These are phyloP conservation scores for Nothocercus nigrocapillus DNA, from an alignment of 2,113 vertebrate genomes.

Conservation along the genomic window DNA sequence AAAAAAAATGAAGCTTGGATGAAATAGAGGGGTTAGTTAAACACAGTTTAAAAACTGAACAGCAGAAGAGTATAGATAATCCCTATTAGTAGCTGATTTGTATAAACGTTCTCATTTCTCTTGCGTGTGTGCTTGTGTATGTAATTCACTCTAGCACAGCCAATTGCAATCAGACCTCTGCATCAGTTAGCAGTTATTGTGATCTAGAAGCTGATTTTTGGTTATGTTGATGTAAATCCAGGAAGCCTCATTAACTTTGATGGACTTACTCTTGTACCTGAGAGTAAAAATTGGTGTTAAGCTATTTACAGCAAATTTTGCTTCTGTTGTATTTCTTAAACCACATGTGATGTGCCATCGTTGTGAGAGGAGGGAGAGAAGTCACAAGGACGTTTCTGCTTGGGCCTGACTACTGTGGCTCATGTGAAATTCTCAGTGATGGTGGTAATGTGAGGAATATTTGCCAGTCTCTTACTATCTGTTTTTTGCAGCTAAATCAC, in stretches of 20 bases:
- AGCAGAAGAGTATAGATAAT: slow-evolving; percentile 49
- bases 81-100: slow-evolving; percentile 21
- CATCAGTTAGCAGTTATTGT: slow-evolving; percentile 52
- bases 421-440: not conserved
- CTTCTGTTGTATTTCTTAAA: not conserved
- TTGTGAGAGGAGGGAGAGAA: not conserved
- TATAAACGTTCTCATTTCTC: not conserved
- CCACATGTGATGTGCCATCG: rapidly evolving
- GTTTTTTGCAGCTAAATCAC: slow-evolving; percentile 16
- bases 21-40: slow-evolving; percentile 29
- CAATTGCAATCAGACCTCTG: slow-evolving; percentile 40
- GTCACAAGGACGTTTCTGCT: not conserved
- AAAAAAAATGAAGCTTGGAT: not conserved
- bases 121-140: not conserved
- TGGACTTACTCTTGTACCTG: slow-evolving; percentile 41
- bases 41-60: slow-evolving; percentile 40
- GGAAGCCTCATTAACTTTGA: slow-evolving; percentile 45
- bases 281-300: not conserved
- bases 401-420: not conserved
- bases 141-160: slow-evolving; percentile 29
- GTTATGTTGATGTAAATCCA: slow-evolving; percentile 49
- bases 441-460: not conserved
- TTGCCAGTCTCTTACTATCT: not conserved
- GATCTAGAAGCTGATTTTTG: slow-evolving; percentile 54
- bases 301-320: not conserved